A percentile compares a stretch with the other conserved stretches of the same genome.
phyloP scores from a whole-genome alignment of 2,888 invertebrate genomes.

The Ornithoptera priamus region DNA sequence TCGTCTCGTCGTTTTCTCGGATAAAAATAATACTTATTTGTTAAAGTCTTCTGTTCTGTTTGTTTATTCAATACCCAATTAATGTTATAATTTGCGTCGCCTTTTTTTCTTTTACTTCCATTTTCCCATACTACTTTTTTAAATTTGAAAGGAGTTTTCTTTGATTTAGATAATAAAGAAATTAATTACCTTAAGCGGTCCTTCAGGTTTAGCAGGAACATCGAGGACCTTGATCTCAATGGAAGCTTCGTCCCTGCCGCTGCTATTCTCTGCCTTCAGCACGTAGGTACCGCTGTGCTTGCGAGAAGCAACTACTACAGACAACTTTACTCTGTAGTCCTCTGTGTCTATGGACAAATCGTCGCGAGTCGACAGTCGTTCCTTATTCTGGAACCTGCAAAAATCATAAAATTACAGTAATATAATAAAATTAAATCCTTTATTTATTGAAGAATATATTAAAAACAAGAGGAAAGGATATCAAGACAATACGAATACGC shows the following conservation, averaged over 20 bases:
- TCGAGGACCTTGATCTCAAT: constrained; percentile 92
- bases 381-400: constrained; percentile 88
- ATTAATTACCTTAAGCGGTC: constrained; percentile 88
- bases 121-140: too few relatives aligned
- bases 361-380: constrained; percentile 84
- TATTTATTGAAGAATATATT: background rate
- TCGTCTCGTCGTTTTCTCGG: too few relatives aligned
- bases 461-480: background rate
- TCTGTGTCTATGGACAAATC: constrained; percentile 88
- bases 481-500: too few relatives aligned
- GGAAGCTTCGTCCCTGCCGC: constrained; percentile 92
- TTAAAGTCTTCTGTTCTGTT: too few relatives aligned
- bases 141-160: too few relatives aligned
- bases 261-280: constrained; percentile 93
- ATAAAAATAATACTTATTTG: too few relatives aligned
- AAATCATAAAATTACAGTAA: background rate
- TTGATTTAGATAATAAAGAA: too few relatives aligned
- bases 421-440: background rate
- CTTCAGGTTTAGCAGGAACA: constrained; percentile 95
- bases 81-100: too few relatives aligned
- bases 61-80: too few relatives aligned
- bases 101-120: too few relatives aligned
- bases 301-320: constrained; percentile 85
- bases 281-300: constrained; percentile 90
- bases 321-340: constrained; percentile 91